These are phyloP conservation scores for Sphecodes monilicornis DNA, from an alignment of 2,888 invertebrate species.

Conservation along the genomic window DNA sequence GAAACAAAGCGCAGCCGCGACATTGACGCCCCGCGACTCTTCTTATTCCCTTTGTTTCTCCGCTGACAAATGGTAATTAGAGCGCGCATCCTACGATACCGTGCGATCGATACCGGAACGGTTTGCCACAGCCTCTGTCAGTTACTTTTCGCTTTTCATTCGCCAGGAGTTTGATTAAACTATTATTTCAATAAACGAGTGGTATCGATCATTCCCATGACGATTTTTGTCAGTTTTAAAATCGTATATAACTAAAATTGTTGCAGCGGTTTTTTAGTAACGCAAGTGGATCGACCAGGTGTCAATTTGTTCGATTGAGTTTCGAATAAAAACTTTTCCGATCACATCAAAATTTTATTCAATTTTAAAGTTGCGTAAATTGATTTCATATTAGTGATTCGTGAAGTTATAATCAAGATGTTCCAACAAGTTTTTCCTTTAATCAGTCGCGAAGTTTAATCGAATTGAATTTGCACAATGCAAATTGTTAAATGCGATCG, in stretches of 20 bases:
- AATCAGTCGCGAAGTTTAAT: neutral
- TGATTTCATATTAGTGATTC: neutral
- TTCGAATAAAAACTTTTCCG: too few species aligned
- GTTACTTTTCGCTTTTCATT: constrained; percentile 23
- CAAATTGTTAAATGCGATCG: neutral
- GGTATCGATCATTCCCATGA: neutral
- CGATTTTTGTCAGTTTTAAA: neutral
- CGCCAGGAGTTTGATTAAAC: constrained; percentile 8
- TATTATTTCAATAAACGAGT: constrained; percentile 1
- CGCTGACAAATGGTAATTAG: constrained; percentile 50
- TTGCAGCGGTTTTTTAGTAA: neutral
- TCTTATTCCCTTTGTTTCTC: constrained; percentile 47
- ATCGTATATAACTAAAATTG: neutral
- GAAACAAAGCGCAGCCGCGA: constrained; percentile 12
- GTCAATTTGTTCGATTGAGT: neutral
- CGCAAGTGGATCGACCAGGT: neutral
- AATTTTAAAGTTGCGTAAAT: neutral
- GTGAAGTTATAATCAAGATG: neutral
- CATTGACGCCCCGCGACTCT: neutral
- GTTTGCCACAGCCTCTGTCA: constrained; percentile 9
- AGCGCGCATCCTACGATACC: constrained; percentile 16
- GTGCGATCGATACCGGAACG: constrained; percentile 27
- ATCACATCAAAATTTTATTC: neutral
- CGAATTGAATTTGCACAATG: neutral
- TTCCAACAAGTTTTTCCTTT: neutral